These are phyloP conservation scores for Bos javanicus DNA, from an alignment of 2,113 vertebrate species.

Conservation along the genomic window DNA sequence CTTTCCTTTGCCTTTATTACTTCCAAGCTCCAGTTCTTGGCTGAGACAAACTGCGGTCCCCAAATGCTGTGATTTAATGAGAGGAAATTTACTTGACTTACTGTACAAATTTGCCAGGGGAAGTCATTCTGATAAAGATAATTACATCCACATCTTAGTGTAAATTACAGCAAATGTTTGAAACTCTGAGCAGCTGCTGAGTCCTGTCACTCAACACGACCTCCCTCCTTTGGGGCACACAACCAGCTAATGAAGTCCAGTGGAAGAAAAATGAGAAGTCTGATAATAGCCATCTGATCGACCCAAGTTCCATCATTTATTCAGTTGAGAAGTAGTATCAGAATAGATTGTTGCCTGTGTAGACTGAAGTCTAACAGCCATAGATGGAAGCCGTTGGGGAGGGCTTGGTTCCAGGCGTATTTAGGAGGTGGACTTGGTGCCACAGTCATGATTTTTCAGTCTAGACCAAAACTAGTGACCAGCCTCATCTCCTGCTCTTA, in stretches of 20 bases:
- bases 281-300: background rate
- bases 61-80: constrained; percentile 41
- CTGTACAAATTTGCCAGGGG: background rate
- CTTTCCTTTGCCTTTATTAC: background rate
- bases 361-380: background rate
- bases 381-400: background rate
- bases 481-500: background rate
- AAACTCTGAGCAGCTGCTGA: background rate
- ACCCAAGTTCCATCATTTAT: background rate
- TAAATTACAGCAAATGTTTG: constrained; percentile 14
- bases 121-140: constrained; percentile 21
- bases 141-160: background rate
- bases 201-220: background rate
- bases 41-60: background rate
- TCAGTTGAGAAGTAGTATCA: background rate
- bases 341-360: background rate
- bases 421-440: background rate
- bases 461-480: background rate
- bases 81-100: constrained; percentile 28
- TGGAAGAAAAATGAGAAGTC: background rate
- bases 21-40: constrained; percentile 4
- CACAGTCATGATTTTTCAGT: background rate
- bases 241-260: background rate
- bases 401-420: background rate
- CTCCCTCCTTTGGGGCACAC: background rate